These are phyloP conservation scores for Atta texana DNA, from an alignment of 1,140 invertebrate genomes.

Conservation along the genomic window DNA sequence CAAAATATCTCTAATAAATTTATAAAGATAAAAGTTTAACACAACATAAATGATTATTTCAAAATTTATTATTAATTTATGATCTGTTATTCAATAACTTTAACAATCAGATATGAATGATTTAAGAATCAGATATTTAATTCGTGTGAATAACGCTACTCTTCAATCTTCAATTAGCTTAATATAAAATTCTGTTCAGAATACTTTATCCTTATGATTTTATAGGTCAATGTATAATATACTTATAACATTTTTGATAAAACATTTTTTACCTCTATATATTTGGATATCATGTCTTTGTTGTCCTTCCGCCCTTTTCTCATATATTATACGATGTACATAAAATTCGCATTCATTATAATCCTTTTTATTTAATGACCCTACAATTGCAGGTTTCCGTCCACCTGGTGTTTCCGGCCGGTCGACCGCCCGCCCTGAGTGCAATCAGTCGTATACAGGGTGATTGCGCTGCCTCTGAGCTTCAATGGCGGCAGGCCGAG, in stretches of 20 bases:
- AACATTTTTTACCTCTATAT: background rate
- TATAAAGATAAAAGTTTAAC: background rate
- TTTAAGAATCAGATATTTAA: background rate
- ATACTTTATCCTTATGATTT: too few species aligned
- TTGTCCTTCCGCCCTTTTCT: background rate
- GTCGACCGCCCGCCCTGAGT: conserved; percentile 78
- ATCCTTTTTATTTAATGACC: background rate
- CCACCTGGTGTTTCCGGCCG: conserved; percentile 89
- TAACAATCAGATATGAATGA: background rate
- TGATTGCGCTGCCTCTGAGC: conserved; percentile 80
- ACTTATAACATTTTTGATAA: too few species aligned
- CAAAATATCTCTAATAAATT: background rate
- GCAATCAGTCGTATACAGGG: conserved; percentile 24
- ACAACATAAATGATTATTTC: background rate
- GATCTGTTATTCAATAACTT: background rate
- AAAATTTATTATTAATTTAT: background rate
- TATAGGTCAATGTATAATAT: too few species aligned
- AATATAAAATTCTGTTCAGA: background rate
- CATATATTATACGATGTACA: background rate
- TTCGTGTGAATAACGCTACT: background rate
- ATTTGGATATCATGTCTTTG: background rate
- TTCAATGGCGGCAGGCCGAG: conserved; percentile 76
- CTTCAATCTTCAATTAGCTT: background rate
- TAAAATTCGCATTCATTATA: background rate
- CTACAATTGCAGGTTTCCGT: conserved; percentile 86